A percentile compares a stretch with the other conserved stretches of the same genome.
Evolutionary conservation across 2,888 invertebrate genomes (phyloP).

Genomic region (Liopterus haemorrhoidalis): DNA sequence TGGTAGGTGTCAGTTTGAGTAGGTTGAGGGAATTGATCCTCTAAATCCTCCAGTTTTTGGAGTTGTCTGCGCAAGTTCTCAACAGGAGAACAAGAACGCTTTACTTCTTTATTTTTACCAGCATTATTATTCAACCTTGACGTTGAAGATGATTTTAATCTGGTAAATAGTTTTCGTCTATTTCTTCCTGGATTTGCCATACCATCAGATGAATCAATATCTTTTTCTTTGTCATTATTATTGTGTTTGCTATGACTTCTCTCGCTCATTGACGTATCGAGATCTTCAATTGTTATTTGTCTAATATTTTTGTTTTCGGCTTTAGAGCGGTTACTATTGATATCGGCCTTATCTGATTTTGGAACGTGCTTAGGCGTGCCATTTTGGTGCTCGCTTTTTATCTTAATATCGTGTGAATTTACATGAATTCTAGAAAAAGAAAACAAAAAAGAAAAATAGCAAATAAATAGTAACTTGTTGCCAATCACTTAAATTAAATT

Average conservation of each 20-base stretch:
- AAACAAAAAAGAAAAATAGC: slow-evolving; percentile 20
- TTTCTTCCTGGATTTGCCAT: slow-evolving; percentile 50
- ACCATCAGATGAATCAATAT: slow-evolving; percentile 51
- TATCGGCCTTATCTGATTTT: slow-evolving; percentile 46
- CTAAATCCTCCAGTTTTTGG: slow-evolving; percentile 73
- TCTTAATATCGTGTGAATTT: slow-evolving; percentile 38
- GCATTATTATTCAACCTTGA: slow-evolving; percentile 59
- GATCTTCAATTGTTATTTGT: slow-evolving; percentile 42
- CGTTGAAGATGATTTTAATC: slow-evolving; percentile 64
- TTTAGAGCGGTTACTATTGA: slow-evolving; percentile 38
- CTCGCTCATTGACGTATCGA: slow-evolving; percentile 47
- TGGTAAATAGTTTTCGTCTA: slow-evolving; percentile 61
- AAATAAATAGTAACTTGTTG: background rate
- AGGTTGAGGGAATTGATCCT: slow-evolving; percentile 70
- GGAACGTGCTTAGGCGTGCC: slow-evolving; percentile 42
- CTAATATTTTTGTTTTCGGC: slow-evolving; percentile 39
- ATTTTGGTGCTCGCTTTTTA: slow-evolving; percentile 41
- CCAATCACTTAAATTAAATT: no score
- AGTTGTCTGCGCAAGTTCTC: slow-evolving; percentile 75
- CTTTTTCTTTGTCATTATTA: slow-evolving; percentile 37
- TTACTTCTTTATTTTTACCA: slow-evolving; percentile 46
- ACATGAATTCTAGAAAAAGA: slow-evolving; percentile 36
- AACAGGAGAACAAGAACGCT: slow-evolving; percentile 65
- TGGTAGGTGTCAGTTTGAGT: slow-evolving; percentile 67
- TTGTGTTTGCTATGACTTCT: slow-evolving; percentile 47